Evolutionary conservation across 2,113 vertebrate species (phyloP).

Genomic region (Crotalus helleri): DNA sequence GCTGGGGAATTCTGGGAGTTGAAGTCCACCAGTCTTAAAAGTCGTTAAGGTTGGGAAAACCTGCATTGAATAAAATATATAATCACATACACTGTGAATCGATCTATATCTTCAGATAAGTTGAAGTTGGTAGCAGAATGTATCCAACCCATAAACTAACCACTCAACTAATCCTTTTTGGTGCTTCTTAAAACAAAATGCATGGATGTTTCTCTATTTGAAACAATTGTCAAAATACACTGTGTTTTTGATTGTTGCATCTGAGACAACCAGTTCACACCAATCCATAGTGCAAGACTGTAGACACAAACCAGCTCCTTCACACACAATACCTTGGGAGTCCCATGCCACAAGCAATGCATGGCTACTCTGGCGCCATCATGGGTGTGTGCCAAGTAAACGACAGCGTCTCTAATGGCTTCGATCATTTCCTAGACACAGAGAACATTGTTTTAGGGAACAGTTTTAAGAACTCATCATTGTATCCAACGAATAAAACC

Average conservation of each 20-base stretch:
- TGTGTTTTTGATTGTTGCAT: background rate
- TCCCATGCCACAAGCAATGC: slow-evolving; percentile 94
- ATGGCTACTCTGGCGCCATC: slow-evolving; percentile 93
- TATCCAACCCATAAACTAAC: background rate
- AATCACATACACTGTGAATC: background rate
- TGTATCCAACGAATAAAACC: background rate
- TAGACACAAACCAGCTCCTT: background rate
- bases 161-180: background rate
- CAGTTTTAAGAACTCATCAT: background rate
- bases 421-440: slow-evolving; percentile 90
- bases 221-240: background rate
- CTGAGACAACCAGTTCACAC: no score
- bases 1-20: background rate
- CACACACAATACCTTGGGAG: slow-evolving; percentile 79
- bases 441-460: background rate
- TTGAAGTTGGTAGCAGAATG: background rate
- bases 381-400: slow-evolving; percentile 93
- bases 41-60: background rate
- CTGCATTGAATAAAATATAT: background rate
- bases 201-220: background rate
- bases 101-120: background rate
- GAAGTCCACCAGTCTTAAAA: background rate
- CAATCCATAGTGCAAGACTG: background rate
- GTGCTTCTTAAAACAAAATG: background rate
- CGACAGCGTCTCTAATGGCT: slow-evolving; percentile 87